Percentiles rank a stretch among this genome's conserved stretches.
Evolutionary conservation across 2,797 vertebrate species (phyloP).

Genomic region (Premnoplex brunnescens): DNA sequence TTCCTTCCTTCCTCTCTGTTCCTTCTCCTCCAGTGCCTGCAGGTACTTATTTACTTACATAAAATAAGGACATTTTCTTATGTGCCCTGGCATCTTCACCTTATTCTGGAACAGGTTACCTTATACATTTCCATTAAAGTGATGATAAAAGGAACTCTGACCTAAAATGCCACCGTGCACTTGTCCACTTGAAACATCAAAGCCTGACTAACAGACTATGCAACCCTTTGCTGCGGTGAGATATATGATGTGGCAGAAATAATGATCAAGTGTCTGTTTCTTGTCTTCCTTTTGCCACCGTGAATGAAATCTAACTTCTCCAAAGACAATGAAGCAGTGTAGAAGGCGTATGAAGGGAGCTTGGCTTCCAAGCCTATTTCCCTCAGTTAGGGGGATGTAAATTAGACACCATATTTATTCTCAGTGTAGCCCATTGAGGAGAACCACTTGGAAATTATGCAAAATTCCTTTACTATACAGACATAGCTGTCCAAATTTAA

Average conservation of each 20-base stretch:
- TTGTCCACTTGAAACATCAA: conserved; percentile 39
- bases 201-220: not conserved
- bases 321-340: not conserved
- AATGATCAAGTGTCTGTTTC: conserved; percentile 26
- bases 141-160: conserved; percentile 3
- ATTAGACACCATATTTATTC: not conserved
- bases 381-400: not conserved
- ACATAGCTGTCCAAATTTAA: not conserved
- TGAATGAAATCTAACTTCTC: conserved; percentile 22
- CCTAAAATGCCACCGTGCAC: not conserved
- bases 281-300: not conserved
- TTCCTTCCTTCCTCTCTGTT: not conserved
- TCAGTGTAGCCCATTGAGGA: not conserved
- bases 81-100: not conserved
- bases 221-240: not conserved
- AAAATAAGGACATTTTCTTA: not conserved
- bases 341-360: not conserved
- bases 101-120: not conserved
- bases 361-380: not conserved
- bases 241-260: conserved; percentile 12
- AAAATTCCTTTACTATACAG: not conserved
- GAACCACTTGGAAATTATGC: not conserved
- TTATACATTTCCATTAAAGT: not conserved
- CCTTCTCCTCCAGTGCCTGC: not conserved
- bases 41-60: not conserved